Conservation (phyloP, 2,113 vertebrate genomes). For the Psammodynastes pulverulentus region DNA sequence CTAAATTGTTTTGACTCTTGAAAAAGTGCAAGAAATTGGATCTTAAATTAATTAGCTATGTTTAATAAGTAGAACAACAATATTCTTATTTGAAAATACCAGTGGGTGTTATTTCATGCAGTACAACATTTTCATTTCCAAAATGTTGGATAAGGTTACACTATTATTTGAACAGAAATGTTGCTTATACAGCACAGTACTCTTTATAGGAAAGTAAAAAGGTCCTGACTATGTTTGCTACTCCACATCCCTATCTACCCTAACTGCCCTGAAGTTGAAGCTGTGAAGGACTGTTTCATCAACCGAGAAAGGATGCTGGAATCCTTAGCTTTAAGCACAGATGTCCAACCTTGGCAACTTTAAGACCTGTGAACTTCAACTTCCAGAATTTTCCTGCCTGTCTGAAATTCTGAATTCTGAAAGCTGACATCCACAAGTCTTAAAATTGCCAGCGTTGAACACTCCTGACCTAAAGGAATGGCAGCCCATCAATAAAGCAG, state of each 20-base stretch:
- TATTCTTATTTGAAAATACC: not conserved
- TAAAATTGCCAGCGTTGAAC: no score
- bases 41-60: not conserved
- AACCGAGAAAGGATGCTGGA: not conserved
- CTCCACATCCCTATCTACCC: not conserved
- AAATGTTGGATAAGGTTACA: not conserved
- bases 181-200: not conserved
- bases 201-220: not conserved
- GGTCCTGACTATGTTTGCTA: not conserved
- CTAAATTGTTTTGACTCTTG: not conserved
- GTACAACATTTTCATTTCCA: not conserved
- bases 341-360: no score
- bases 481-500: not conserved
- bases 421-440: no score
- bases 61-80: not conserved
- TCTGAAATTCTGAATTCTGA: no score
- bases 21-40: not conserved
- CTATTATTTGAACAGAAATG: not conserved
- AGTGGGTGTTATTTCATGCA: not conserved
- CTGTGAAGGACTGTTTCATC: not conserved
- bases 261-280: not conserved
- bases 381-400: no score
- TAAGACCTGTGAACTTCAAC: no score
- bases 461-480: not conserved
- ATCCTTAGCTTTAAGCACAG: not conserved